These are phyloP conservation scores for Pheosia gnoma DNA, from an alignment of 2,888 invertebrate genomes.

Conservation along the genomic window DNA sequence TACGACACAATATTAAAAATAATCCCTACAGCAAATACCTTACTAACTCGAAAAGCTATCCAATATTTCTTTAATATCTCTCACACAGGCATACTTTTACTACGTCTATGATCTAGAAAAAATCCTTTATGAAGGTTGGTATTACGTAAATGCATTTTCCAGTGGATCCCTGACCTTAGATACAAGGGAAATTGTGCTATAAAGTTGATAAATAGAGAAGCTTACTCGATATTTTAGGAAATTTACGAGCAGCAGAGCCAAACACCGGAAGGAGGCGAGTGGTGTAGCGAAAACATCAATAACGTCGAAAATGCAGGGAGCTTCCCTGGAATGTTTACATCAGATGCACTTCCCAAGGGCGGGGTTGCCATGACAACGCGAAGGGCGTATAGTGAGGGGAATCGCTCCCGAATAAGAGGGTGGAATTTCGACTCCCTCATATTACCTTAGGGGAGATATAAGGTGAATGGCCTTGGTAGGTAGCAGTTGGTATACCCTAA, in stretches of 20 bases:
- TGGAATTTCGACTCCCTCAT: conserved; percentile 72
- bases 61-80: conserved; percentile 20
- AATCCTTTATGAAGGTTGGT: conserved; percentile 33
- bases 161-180: conserved; percentile 57
- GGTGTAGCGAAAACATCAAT: conserved; percentile 67
- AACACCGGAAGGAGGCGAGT: conserved; percentile 58
- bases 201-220: conserved; percentile 71
- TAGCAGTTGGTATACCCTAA: conserved; percentile 40
- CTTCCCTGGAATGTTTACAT: conserved; percentile 57
- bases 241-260: conserved; percentile 60
- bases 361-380: conserved; percentile 45
- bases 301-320: conserved; percentile 64
- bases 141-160: conserved; percentile 55
- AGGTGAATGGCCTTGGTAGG: conserved; percentile 75
- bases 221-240: conserved; percentile 64
- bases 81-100: conserved; percentile 16
- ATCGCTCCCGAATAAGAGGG: conserved; percentile 71
- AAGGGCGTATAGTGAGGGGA: conserved; percentile 62
- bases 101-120: conserved; percentile 22
- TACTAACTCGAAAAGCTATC: conserved; percentile 9
- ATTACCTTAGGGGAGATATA: conserved; percentile 75
- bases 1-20: neutral
- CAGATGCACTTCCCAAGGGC: conserved; percentile 48
- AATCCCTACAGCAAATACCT: neutral
- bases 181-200: conserved; percentile 54